Base-by-base conservation (phyloP, 2,113 vertebrate species). In the Sinocyclocheilus maitianheensis region DNA sequence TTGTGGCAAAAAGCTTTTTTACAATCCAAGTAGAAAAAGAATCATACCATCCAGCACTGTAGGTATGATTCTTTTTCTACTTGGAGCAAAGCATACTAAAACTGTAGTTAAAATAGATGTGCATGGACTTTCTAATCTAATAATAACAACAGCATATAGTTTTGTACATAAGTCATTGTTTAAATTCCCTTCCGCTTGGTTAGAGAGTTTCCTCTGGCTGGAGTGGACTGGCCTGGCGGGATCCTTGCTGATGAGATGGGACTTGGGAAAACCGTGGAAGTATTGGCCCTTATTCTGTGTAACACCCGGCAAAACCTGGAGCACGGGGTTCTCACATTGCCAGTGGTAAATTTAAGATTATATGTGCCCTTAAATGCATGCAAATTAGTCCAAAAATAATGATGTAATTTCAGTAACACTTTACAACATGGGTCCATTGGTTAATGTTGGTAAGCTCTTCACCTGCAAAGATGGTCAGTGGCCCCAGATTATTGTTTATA, bases 171-270 rank as follows among this genome's bases (percentile, higher is more conserved):
- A 34, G 2, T 34, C 30, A 34, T 34, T 12, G 46, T 12, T 48
- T 12, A 22, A 48, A 67, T 69, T 69, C 14, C 16, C n/a, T 18
- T 82, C 90, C 99, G 98, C 87, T 90, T 99, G 84, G 96, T 98
- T 24, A 94, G 92, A 86, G 97, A 99, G 77, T 96, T 94, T 89
- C 97, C 98, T 0, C 71, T 93, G 91, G 95, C 96, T 48, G 97
- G 97, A 46, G 90, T 96, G 16, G 96, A 96, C 87, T 97, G 97
- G 97, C 97, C 97, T 77, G 98, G 98, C 86, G 98, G 98, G 80
- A 99, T 99, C 90, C 93, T 99, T 90, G 98, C 98, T 72, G 98
- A 99, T 94, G 98, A 99, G 90, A 99, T 99, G 98, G 98, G 98
- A 20, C 96, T 99, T 18, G 98, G 98, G 80, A 99, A 99, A 93